Base-by-base conservation (phyloP, 2,888 invertebrate genomes). In the Fragum fragum region DNA sequence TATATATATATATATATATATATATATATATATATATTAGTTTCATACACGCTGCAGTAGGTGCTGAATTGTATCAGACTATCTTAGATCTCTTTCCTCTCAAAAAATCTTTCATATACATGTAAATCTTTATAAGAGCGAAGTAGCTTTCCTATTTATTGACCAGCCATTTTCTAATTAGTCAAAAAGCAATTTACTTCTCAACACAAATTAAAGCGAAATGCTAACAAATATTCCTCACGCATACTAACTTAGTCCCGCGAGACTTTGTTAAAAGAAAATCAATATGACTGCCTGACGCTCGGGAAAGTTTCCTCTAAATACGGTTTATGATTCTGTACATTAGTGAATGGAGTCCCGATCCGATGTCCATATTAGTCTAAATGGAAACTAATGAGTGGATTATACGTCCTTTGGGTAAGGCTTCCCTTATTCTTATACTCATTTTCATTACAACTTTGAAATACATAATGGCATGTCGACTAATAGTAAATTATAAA, bases 371-470 rank as follows among this genome's bases (percentile, higher is more conserved):
- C 57, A 28, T 57, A 57, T 23, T 57, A 26, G 57, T 57, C 23
- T 23, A 57, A 53, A 57, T 26, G 21, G 16, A 14, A 57, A 23
- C 57, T 57, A 57, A 57, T 57, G 57, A 57, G 28, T 18, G 57
- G 57, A 57, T 28, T 57, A 57, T 28, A 16, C 28, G 57, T 28
- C 57, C 28, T 57, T 28, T 11, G 28, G 57, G 57, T 57, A 28
- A 23, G 47, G 5, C 47, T 6, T 6, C 32, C 9, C 32, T 36
- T 36, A 36, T 36, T 36, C 9, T 36, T n/a, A n/a, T n/a, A n/a
- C n/a, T 36, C 32, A 36, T 36, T 36, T 36, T 36, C 32, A 36
- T 36, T 36, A n/a, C n/a, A n/a, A n/a, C n/a, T n/a, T n/a, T n/a
- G n/a, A n/a, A n/a, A n/a, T n/a, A n/a, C n/a, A n/a, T n/a, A n/a